Base-by-base conservation (phyloP, 2,888 invertebrate genomes). In the Dilophus febrilis region DNA sequence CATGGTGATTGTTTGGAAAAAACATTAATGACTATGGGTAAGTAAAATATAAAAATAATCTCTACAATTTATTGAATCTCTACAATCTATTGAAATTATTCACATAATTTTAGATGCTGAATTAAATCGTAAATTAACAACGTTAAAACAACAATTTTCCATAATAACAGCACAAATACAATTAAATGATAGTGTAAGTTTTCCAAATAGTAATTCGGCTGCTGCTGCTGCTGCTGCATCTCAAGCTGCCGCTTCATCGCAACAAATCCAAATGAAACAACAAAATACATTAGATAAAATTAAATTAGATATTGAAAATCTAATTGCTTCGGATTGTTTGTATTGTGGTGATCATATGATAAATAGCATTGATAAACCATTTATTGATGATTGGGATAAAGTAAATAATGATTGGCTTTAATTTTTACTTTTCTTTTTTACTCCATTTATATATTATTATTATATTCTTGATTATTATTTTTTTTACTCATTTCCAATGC, bases 331-430 rank as follows among this genome's bases (percentile, higher is more conserved):
- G 1, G 92, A 95, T 62, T 95, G 95, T 58, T 67, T 90, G 5
- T 90, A 81, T 64, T 95, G 95, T 57, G 92, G 95, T 3, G 84
- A 91, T 48, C 71, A 78, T 51, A 88, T 92, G 80, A 90, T 94
- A 52, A 77, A 81, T 47, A 77, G 83, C 33, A 85, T 94, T 42
- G 90, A 91, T 58, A 77, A 80, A 50, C 87, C 90, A 2, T 92
- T 92, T 56, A 81, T 91, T 33, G 77, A 77, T 40, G 82, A 85
- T 46, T 88, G 85, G 70, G 84, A 86, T 42, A 65, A 70, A 45
- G 77, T 86, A 11, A 74, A 80, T 66, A 79, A 78, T 54, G 86
- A 87, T 53, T 91, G 90, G 90, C 77, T 81, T 56, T 86, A 64
- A 68, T 11, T 17, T n/a, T 34, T 27, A 11, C 27, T n/a, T n/a